These are phyloP conservation scores for Molossus alvarezi DNA, from an alignment of 2,797 vertebrate species.

Conservation along the genomic window DNA sequence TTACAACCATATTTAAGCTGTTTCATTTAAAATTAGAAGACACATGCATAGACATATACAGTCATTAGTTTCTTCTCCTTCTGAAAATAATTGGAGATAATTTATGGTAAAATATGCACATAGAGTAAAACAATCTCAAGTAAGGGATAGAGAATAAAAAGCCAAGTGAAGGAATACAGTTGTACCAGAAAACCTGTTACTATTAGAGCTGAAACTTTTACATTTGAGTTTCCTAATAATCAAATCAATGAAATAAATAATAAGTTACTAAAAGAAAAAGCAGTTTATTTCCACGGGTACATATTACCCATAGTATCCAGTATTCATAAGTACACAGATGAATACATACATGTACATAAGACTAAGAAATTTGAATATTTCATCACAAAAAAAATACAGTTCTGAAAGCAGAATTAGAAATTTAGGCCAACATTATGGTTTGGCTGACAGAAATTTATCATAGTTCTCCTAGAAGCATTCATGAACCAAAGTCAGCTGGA, in stretches of 20 bases:
- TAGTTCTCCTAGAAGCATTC: conserved; percentile 37
- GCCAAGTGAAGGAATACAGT: not conserved
- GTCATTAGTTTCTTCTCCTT: not conserved
- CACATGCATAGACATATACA: not conserved
- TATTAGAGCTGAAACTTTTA: not conserved
- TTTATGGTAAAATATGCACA: not conserved
- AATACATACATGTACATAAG: not conserved
- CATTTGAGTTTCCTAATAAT: not conserved
- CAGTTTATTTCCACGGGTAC: not conserved
- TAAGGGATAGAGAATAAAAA: conserved; percentile 27
- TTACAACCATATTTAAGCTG: not conserved
- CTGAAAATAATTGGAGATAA: not conserved
- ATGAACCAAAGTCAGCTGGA: conserved; percentile 59
- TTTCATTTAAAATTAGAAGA: conserved; percentile 18
- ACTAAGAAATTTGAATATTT: not conserved
- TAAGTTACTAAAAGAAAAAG: conserved; percentile 23
- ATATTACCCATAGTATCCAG: not conserved
- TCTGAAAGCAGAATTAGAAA: conserved; percentile 33
- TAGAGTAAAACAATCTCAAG: not conserved
- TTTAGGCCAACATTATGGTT: not conserved
- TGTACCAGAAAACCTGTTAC: not conserved
- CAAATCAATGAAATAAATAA: not conserved
- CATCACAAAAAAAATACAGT: not conserved
- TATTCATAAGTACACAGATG: not conserved
- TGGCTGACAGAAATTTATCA: conserved; percentile 44